Evolutionary conservation across 2,797 vertebrate genomes (phyloP), one percentile per base, ranked within the genome.

Genomic region (Rhinophrynus dorsalis): DNA sequence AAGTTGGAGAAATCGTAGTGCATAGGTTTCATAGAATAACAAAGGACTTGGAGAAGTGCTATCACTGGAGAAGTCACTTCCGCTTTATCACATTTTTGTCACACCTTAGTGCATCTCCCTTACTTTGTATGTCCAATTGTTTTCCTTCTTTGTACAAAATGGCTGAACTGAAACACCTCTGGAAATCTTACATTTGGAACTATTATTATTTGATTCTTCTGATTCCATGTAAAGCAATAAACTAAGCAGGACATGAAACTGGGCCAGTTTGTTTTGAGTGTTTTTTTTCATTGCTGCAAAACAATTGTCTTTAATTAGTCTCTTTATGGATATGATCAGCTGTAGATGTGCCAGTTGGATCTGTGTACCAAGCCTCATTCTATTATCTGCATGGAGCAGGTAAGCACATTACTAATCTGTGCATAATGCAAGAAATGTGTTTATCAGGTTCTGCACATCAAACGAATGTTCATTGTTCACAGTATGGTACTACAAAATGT

Each of bases 151-250:
- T 64, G 48, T 29, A 64, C 17, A 66, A 44, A 18, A 15, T 27
- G 30, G 13, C 30, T 27, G 12, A 17, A 52, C 8, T 32, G 30
- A 42, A 29, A 35, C 8, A 11, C 12, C 6, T 27, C 24, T 20
- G 21, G 21, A 42, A 42, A 5, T 6, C 12, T 18, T 15, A 24
- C 6, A 24, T 37, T 57, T n/a, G 26, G 13, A 27, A 24, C 26
- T 29, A 23, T 15, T 44, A 44, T 60, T 27, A 44, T 26, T 29
- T 60, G 37, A 44, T 42, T 59, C 51, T 37, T 54, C 23, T 33
- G 13, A 44, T 35, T 20, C 48, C 54, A 40, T 30, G 40, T 67
- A 57, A 67, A 37, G 64, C 57, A 62, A 45, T 69, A 62, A 62
- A 54, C 8, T 29, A 5, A 44, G 18, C 26, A 61, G 18, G 18